Base-by-base conservation (phyloP, 1,140 invertebrate species). In the Pogonus chalceus region DNA sequence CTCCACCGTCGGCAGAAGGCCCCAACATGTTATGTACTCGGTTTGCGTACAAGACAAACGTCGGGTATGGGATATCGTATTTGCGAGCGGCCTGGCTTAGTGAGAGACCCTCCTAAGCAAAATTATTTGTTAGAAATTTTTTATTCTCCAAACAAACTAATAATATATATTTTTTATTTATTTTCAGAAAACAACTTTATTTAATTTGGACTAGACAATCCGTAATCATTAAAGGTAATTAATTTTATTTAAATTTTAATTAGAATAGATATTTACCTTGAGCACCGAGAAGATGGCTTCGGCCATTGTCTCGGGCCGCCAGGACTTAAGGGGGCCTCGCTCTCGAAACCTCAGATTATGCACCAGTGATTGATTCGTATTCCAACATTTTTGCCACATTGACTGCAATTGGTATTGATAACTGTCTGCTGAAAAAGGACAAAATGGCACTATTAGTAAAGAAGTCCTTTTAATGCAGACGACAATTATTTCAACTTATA, bases 371-470 rank as follows among this genome's bases (percentile, higher is more conserved):
- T 90, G 88, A 72, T 90, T 90, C 51, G 87, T 91, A 67, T 86
- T 92, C 89, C 90, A 93, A 71, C 89, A 92, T 68, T 92, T 92
- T 70, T 93, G 90, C 90, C 90, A 93, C 82, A 92, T 89, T 26
- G 86, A 89, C 70, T 93, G 90, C 67, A 93, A 74, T 71, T 92
- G 90, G 70, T 92, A 92, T 72, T 93, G 90, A 77, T 92, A 93
- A 77, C 87, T 90, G 78, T 91, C 89, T 87, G 86, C 81, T 84
- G 79, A 62, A 73, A 72, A 73, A 71, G 68, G 63, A 58, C 68
- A 58, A 58, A 58, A 63, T 76, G 58, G 60, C 69, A 63, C 3
- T 21, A 22, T 49, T 49, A 49, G 37, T 43, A 4, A 43, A 7
- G 26, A n/a, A n/a, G n/a, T n/a, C n/a, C n/a, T n/a, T n/a, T n/a